These are phyloP conservation scores for Ischnus inquisitorius DNA, from an alignment of 2,888 invertebrate genomes.

Conservation along the genomic window DNA sequence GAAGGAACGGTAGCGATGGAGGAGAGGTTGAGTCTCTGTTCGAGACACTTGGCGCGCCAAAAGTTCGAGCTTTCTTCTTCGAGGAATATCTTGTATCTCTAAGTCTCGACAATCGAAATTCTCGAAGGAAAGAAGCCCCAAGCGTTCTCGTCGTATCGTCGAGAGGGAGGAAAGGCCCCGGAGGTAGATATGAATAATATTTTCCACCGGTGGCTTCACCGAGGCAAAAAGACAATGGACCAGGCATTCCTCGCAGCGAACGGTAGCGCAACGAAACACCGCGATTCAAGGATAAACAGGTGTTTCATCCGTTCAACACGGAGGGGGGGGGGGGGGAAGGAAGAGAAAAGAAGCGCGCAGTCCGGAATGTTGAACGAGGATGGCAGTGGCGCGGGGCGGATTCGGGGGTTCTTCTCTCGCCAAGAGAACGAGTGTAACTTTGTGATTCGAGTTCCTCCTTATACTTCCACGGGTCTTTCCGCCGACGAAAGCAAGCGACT, in stretches of 20 bases:
- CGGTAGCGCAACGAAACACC: constrained; percentile 13
- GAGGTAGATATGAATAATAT: constrained; percentile 34
- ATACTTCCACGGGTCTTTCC: constrained; percentile 26
- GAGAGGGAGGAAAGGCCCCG: neutral
- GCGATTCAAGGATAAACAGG: constrained; percentile 64
- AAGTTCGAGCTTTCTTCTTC: constrained; percentile 40
- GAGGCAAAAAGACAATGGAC: constrained; percentile 12
- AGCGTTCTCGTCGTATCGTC: neutral
- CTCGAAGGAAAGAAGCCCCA: constrained; percentile 24
- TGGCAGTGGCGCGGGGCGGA: neutral
- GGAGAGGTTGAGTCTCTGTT: constrained; percentile 1
- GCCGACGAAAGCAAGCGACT: constrained; percentile 32
- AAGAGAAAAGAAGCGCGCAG: constrained; percentile 26
- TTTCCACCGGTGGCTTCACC: constrained; percentile 2
- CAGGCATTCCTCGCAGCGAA: neutral
- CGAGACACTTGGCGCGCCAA: constrained; percentile 6
- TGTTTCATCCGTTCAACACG: constrained; percentile 62
- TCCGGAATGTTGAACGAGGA: constrained; percentile 19
- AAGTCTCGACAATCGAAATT: constrained; percentile 43
- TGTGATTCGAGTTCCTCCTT: constrained; percentile 50
- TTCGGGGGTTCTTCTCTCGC: constrained; percentile 34
- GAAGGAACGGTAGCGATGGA: constrained; percentile 1
- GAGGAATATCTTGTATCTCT: constrained; percentile 1
- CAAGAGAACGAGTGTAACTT: constrained; percentile 57
- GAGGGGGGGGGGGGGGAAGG: constrained; percentile 35